A percentile compares a stretch with the other conserved stretches of the same genome.
Evolutionary conservation across 2,888 invertebrate genomes (phyloP).

Genomic region (Drosophila rellima): DNA sequence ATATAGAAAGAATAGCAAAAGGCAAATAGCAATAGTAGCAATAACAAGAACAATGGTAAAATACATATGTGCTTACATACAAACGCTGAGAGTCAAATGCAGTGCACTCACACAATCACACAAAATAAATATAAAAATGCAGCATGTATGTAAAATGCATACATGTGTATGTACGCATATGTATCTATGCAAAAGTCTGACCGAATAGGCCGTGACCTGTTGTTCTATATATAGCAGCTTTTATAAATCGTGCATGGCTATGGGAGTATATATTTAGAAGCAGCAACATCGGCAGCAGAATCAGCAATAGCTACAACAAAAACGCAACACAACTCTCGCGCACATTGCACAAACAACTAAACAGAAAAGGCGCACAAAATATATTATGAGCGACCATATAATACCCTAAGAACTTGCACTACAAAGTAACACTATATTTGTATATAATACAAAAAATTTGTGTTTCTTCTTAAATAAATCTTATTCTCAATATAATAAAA

Average conservation of each 20-base stretch:
- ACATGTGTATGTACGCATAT: background rate
- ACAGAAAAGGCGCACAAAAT: conserved; percentile 3
- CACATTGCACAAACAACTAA: conserved; percentile 62
- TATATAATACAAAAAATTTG: background rate
- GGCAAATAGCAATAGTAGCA: conserved; percentile 19
- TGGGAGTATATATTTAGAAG: conserved; percentile 79
- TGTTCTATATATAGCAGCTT: conserved; percentile 82
- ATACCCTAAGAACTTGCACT: conserved; percentile 1
- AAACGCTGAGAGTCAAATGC: conserved; percentile 14
- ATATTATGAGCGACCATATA: background rate
- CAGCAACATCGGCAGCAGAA: conserved; percentile 61
- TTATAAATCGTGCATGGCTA: conserved; percentile 83
- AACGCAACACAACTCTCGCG: conserved; percentile 51
- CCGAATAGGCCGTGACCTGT: conserved; percentile 84
- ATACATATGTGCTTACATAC: background rate
- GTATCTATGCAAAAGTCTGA: conserved; percentile 53
- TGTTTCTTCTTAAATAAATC: background rate
- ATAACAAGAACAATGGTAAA: conserved; percentile 39
- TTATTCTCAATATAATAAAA: too few relatives aligned
- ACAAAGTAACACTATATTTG: background rate
- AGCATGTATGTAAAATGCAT: too few relatives aligned
- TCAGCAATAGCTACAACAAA: conserved; percentile 44
- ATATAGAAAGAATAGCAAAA: conserved; percentile 47
- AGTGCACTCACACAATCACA: conserved; percentile 3
- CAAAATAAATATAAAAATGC: conserved; percentile 1